A percentile compares a stretch with the other conserved stretches of the same genome.
Conservation (phyloP, 2,113 vertebrate genomes). For the Eudorcas thomsonii region DNA sequence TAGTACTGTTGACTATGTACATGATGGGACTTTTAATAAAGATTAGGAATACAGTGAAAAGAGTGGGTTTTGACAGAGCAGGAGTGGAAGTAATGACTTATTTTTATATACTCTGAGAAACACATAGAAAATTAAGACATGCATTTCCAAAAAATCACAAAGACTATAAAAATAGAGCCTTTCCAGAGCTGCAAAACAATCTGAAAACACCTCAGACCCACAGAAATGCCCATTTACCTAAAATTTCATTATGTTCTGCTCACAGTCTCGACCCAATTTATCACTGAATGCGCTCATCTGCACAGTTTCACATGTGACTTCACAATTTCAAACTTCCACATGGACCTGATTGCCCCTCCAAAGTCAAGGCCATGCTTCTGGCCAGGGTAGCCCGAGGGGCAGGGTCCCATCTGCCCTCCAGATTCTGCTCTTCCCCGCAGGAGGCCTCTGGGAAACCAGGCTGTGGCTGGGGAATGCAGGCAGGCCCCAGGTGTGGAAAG, state of each 20-base stretch:
- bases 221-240: neutral
- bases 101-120: neutral
- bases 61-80: neutral
- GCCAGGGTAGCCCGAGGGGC: neutral
- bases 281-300: neutral
- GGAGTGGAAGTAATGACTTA: neutral
- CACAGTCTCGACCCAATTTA: neutral
- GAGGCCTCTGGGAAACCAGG: neutral
- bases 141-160: neutral
- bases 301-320: neutral
- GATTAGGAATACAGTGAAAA: neutral
- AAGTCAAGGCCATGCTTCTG: neutral
- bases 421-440: neutral
- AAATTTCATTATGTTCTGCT: neutral
- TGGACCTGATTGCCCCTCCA: neutral
- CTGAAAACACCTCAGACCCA: neutral
- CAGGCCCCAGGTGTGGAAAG: constrained; percentile 48
- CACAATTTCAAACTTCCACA: neutral
- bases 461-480: neutral
- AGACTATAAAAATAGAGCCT: neutral
- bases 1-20: neutral
- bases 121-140: neutral
- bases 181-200: neutral
- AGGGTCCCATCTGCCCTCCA: constrained; percentile 46
- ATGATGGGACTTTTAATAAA: neutral